Evolutionary conservation across 1,140 invertebrate genomes (phyloP).

Genomic region (Rhynchophorus ferrugineus): DNA sequence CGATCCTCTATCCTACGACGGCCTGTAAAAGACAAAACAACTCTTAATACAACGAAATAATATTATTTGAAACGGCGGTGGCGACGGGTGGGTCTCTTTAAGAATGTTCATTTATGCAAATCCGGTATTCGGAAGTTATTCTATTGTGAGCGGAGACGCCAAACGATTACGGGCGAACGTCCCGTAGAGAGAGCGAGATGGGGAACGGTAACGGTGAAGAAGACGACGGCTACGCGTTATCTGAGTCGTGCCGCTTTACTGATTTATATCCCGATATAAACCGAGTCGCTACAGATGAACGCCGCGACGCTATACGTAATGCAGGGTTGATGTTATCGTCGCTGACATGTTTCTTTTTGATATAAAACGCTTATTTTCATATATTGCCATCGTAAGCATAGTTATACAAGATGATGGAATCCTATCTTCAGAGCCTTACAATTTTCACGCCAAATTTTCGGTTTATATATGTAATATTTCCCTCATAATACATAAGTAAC

Average conservation of each 20-base stretch:
- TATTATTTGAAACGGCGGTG: constrained; percentile 13
- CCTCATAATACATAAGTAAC: too few relatives aligned
- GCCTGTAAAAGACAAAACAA: constrained; percentile 10
- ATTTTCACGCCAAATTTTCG: too few relatives aligned
- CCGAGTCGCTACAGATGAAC: constrained; percentile 8
- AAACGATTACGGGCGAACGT: constrained; percentile 1
- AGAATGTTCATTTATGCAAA: constrained; percentile 19
- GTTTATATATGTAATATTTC: too few relatives aligned
- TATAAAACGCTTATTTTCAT: constrained; percentile 8
- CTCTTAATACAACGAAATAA: constrained; percentile 13
- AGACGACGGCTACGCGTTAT: constrained; percentile 4
- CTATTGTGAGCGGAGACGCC: constrained; percentile 9
- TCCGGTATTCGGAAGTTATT: constrained; percentile 13
- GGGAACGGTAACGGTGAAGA: constrained; percentile 5
- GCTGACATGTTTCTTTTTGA: background rate
- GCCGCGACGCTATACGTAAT: constrained; percentile 10
- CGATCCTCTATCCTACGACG: too few relatives aligned
- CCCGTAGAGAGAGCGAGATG: constrained; percentile 6
- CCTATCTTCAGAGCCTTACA: too few relatives aligned
- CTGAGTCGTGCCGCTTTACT: constrained; percentile 7
- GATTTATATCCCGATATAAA: constrained; percentile 17
- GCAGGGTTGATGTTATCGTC: constrained; percentile 6
- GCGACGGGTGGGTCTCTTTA: constrained; percentile 5
- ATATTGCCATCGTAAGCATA: too few relatives aligned
- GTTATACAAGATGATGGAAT: too few relatives aligned